Evolutionary conservation across 2,888 invertebrate species (phyloP), one percentile per base, ranked within the genome.

Genomic region (Lomographa bimaculata): DNA sequence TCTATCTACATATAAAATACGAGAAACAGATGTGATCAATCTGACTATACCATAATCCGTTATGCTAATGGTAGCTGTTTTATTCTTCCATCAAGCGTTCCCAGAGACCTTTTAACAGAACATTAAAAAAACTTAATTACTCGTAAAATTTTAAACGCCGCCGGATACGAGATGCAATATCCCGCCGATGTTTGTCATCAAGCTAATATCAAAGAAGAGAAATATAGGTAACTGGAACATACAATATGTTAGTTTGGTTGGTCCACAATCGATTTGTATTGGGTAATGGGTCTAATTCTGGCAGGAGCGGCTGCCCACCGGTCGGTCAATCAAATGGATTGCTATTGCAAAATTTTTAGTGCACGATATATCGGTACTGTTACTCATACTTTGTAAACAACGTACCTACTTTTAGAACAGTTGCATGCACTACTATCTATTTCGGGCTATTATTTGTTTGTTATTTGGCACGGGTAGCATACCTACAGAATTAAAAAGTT

Each of bases 301-400:
- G 50, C 44, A 52, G 42, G 57, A 56, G 47, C 43, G 43, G 38
- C 46, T 28, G 34, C 46, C 43, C 42, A 51, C 50, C 38, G 43
- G 25, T 20, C 44, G 55, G 33, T 60, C 65, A 47, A 60, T 64
- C 61, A 59, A 60, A 54, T 42, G 48, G 40, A 57, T 43, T 43
- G 43, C 9, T 43, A 36, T 66, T 70, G 65, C 59, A 57, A 64
- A 70, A 64, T 64, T 58, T 60, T 57, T 61, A 64, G 67, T 64
- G 61, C 47, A 54, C 20, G 7, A 11, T 43, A 35, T 26, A 29
- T 27, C 16, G 9, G 36, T 17, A 50, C 20, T 7, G 24, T 25
- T 11, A 33, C 35, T 46, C 14, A 16, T 38, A 11, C 8, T 3
- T 9, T 28, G 32, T 16, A 27, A 26, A 18, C 6, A 8, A 12